Base-by-base conservation (phyloP, 2,113 vertebrate genomes). In the Apodemus sylvaticus region DNA sequence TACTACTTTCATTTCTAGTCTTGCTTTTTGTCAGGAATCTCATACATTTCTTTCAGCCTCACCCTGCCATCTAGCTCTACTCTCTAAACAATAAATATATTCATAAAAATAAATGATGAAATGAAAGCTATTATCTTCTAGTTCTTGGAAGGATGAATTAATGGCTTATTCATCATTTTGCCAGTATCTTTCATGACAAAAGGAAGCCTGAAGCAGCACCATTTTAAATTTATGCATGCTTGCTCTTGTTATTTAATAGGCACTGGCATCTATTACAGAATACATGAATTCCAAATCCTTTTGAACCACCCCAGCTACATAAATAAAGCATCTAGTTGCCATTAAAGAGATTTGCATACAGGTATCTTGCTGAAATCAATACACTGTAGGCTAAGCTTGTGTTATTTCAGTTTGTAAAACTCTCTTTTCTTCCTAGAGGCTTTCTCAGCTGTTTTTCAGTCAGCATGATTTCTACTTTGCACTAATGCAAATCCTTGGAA, bases 101-200 rank as follows among this genome's bases (percentile, higher is more conserved):
- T 58, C 51, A 34, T 66, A 83, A 89, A 92, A 92, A 48, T 42
- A 89, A 74, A 89, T 48, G 36, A 45, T 93, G 31, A 76, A 26
- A 76, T 68, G 45, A 85, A 68, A 95, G 13, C 2, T 17, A 70
- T 42, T 85, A 4, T 55, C 55, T 82, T 26, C n/a, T 31, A 89
- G 36, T 76, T 48, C 29, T 42, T 83, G n/a, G 13, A 64, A 74
- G 77, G 10, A 92, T 76, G 78, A 83, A 42, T 34, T 77, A 51
- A 89, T 88, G 58, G 11, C 79, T 89, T 85, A 19, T 66, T 88
- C 74, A 82, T 92, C 58, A 39, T 83, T 42, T 51, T 77, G 5
- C 74, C 26, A 89, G 82, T 83, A 22, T 93, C 24, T 83, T 71
- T 93, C n/a, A 51, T 36, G 39, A 89, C 60, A 93, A 85, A 76